A percentile compares a stretch with the other conserved stretches of the same genome.
Conservation (phyloP, 1,140 invertebrate genomes). For the Brachionus plicatilis region DNA sequence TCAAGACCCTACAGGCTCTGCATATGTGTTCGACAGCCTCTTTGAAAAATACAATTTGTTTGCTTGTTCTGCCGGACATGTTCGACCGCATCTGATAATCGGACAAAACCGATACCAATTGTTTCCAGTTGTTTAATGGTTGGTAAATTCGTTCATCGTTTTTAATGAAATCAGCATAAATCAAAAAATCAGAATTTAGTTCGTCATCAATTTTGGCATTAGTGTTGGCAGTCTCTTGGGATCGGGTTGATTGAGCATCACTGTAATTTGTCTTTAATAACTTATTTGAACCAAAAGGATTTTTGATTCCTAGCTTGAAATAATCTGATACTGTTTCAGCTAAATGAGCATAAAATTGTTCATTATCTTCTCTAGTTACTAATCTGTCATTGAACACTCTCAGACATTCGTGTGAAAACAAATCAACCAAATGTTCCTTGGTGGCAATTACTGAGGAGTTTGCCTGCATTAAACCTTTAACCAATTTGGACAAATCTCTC, state of each 20-base stretch:
- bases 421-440: slow-evolving; percentile 66
- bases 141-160: slow-evolving; percentile 38
- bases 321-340: slow-evolving; percentile 66
- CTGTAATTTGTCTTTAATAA: not conserved
- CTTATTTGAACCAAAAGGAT: not conserved
- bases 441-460: slow-evolving; percentile 48
- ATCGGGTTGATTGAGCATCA: not conserved
- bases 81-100: slow-evolving; percentile 27
- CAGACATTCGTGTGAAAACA: slow-evolving; percentile 78
- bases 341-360: slow-evolving; percentile 67
- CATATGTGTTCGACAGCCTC: slow-evolving; percentile 54
- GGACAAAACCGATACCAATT: slow-evolving; percentile 12
- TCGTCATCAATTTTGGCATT: not conserved
- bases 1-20: slow-evolving; percentile 69
- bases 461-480: slow-evolving; percentile 50
- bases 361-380: slow-evolving; percentile 69
- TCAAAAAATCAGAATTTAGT: not conserved
- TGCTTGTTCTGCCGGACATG: not conserved
- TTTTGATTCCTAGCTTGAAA: slow-evolving; percentile 67
- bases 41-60: slow-evolving; percentile 52
- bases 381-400: slow-evolving; percentile 74
- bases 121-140: slow-evolving; percentile 23
- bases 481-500: slow-evolving; percentile 66
- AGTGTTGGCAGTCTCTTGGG: not conserved
- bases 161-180: slow-evolving; percentile 36